Percentiles rank a stretch among this genome's conserved stretches.
These are phyloP conservation scores for Tenodera sinensis DNA, from an alignment of 2,888 invertebrate genomes.

Conservation along the genomic window DNA sequence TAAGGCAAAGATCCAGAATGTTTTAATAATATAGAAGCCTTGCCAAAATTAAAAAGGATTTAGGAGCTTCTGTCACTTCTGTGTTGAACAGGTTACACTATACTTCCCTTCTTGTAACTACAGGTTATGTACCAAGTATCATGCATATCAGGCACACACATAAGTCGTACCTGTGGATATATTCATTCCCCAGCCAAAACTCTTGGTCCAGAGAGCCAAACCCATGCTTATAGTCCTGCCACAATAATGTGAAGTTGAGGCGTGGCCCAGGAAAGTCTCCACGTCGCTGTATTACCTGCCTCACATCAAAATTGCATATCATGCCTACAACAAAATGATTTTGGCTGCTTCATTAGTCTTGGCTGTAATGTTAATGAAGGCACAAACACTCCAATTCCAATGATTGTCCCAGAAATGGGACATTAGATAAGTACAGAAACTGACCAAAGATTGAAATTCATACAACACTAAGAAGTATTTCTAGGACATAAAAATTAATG, in stretches of 20 bases:
- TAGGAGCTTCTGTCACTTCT: too few relatives aligned
- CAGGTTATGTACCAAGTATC: too few relatives aligned
- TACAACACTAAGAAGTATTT: too few relatives aligned
- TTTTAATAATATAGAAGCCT: too few relatives aligned
- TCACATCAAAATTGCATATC: neutral
- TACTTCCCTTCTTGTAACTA: too few relatives aligned
- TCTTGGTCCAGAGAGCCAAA: conserved; percentile 69
- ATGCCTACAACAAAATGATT: neutral
- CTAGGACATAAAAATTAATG: too few relatives aligned
- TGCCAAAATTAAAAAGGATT: too few relatives aligned
- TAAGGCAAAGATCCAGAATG: too few relatives aligned
- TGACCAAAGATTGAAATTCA: neutral
- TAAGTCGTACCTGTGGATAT: conserved; percentile 43
- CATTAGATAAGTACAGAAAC: neutral
- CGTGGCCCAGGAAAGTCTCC: conserved; percentile 42
- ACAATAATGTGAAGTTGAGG: conserved; percentile 60
- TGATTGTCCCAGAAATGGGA: neutral
- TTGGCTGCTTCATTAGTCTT: neutral
- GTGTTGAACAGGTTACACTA: too few relatives aligned
- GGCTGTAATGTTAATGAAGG: neutral
- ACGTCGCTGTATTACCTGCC: conserved; percentile 40
- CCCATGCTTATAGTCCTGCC: conserved; percentile 65
- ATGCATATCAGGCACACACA: too few relatives aligned
- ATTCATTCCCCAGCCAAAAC: conserved; percentile 66
- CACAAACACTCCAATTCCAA: neutral